phyloP scores from a whole-genome alignment of 2,888 invertebrate genomes.

The Loripinus fragilis region DNA sequence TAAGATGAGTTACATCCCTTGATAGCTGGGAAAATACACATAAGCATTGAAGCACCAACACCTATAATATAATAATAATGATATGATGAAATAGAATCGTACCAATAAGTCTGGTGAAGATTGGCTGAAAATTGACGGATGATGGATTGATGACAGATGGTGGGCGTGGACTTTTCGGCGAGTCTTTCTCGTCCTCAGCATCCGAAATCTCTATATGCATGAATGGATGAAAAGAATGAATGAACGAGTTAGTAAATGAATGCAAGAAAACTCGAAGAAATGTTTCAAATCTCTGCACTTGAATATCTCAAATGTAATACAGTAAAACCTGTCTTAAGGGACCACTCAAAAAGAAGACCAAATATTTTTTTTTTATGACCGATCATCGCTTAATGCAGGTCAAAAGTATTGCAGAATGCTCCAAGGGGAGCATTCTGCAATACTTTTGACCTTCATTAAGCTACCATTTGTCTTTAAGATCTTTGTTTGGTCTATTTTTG shows the following conservation, averaged over 20 bases:
- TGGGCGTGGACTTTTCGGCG: slow-evolving; percentile 42
- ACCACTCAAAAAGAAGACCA: no score
- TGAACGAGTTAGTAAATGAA: slow-evolving; percentile 23
- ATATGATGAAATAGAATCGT: slow-evolving; percentile 29
- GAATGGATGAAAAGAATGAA: slow-evolving; percentile 51
- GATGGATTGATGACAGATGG: slow-evolving; percentile 57
- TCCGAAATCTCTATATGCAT: slow-evolving; percentile 59
- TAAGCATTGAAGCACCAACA: slow-evolving; percentile 4
- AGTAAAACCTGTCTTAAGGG: no score
- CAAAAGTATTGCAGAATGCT: no score
- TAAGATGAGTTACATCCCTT: no score
- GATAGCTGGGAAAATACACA: background rate
- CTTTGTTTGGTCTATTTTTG: no score
- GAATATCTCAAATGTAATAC: no score
- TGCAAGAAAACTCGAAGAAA: background rate
- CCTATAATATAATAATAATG: slow-evolving; percentile 13
- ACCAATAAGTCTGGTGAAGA: slow-evolving; percentile 61
- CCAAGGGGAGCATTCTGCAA: no score
- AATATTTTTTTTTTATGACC: no score
- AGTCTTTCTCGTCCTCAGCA: slow-evolving; percentile 45
- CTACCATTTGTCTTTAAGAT: no score
- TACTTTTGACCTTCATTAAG: no score
- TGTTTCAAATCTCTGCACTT: background rate
- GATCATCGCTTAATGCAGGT: no score
- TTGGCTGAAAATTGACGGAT: slow-evolving; percentile 60